Evolutionary conservation across 2,888 invertebrate genomes (phyloP).

Genomic region (Tinea semifulvella): DNA sequence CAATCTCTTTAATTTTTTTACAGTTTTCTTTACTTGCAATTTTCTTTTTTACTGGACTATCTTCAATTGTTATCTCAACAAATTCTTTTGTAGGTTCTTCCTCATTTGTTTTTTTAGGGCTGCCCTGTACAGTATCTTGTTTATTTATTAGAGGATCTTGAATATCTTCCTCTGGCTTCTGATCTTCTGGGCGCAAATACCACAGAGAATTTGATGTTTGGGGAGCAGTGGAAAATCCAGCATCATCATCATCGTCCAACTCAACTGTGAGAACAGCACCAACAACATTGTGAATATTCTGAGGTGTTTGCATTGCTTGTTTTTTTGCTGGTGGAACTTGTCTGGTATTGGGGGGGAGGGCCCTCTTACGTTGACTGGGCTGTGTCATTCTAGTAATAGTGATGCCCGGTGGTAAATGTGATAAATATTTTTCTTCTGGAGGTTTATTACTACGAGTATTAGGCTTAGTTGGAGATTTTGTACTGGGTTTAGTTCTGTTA

Average conservation of each 20-base stretch:
- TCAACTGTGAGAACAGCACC: conserved; percentile 38
- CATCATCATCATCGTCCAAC: conserved; percentile 45
- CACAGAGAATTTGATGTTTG: conserved; percentile 27
- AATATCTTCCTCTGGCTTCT: conserved; percentile 17
- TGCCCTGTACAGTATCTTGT: conserved; percentile 25
- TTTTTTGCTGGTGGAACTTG: conserved; percentile 15
- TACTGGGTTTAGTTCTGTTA: no score
- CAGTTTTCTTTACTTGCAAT: neutral
- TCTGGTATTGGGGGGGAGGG: neutral
- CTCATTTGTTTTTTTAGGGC: conserved; percentile 35
- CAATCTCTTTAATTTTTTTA: conserved; percentile 33
- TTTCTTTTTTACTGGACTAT: conserved; percentile 43
- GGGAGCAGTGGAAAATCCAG: conserved; percentile 14
- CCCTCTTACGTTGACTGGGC: neutral
- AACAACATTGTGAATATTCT: conserved; percentile 9
- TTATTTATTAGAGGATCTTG: conserved; percentile 14
- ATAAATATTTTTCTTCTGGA: conserved; percentile 7
- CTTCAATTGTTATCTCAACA: conserved; percentile 56
- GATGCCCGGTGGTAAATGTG: conserved; percentile 39
- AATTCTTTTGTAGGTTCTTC: conserved; percentile 35
- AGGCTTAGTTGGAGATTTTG: no score
- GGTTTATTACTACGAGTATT: no score
- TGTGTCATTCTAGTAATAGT: conserved; percentile 34
- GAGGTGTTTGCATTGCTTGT: conserved; percentile 17
- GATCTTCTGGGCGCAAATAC: conserved; percentile 53